phyloP scores from a whole-genome alignment of 2,888 invertebrate species.

The Silvanus unidentatus region DNA sequence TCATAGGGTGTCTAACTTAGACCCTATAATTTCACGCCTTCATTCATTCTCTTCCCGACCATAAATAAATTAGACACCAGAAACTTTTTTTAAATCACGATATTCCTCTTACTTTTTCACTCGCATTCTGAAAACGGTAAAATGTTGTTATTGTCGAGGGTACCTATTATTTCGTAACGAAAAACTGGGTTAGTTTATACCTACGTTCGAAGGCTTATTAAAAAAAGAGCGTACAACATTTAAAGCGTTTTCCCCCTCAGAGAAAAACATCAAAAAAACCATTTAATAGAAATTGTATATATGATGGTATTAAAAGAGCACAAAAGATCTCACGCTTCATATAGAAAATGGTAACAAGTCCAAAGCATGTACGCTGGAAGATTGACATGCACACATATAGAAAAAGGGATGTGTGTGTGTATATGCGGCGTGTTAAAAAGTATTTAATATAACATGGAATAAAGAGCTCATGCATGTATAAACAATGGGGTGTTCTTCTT shows the following conservation, averaged over 20 bases:
- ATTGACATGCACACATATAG: conserved; percentile 1
- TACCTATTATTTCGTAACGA: too few relatives aligned
- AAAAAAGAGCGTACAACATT: too few relatives aligned
- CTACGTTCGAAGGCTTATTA: too few relatives aligned
- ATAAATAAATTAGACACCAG: conserved; percentile 10
- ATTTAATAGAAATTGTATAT: too few relatives aligned
- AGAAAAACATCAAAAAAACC: too few relatives aligned
- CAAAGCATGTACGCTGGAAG: neutral
- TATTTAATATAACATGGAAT: conserved; percentile 31
- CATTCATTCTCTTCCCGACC: conserved; percentile 24
- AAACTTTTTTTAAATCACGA: neutral
- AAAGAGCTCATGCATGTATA: conserved; percentile 32
- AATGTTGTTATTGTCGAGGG: too few relatives aligned
- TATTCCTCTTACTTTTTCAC: too few relatives aligned
- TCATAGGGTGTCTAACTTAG: conserved; percentile 28
- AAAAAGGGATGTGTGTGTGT: neutral
- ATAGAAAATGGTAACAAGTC: neutral
- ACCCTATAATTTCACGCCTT: conserved; percentile 31
- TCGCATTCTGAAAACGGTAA: too few relatives aligned
- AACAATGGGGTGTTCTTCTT: conserved; percentile 39
- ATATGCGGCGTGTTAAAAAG: conserved; percentile 21
- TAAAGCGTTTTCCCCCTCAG: too few relatives aligned
- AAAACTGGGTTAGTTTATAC: too few relatives aligned
- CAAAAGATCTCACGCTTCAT: too few relatives aligned
- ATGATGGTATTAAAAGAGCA: too few relatives aligned